Evolutionary conservation across 2,113 vertebrate genomes (phyloP), one percentile per base, ranked within the genome.

Genomic region (Indicator indicator): DNA sequence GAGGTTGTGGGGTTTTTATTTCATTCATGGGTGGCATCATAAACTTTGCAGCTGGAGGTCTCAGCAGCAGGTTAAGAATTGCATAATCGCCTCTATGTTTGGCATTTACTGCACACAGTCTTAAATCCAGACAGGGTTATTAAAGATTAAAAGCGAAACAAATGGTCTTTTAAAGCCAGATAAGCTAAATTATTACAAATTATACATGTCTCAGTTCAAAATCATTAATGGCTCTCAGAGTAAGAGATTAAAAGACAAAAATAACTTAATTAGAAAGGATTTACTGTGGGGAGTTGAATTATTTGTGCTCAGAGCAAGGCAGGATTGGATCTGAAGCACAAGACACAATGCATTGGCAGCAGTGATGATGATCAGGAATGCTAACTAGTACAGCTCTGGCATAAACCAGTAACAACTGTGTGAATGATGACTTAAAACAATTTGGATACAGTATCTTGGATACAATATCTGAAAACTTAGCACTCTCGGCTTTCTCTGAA

Each of bases 161-260:
- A 87, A 87, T 76, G 36, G 86, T 94, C 88, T 94, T 95, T 95
- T 93, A 95, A 94, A 92, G 81, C 18, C 88, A 94, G 84, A 94
- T 96, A 97, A 96, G 42, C 10, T 94, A 94, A 97, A 95, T 92
- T 93, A 94, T 92, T 96, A 94, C 86, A 95, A 96, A 93, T 92
- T 96, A 97, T 81, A 92, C 48, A 79, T 9, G 58, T 96, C 86
- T 93, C 59, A 90, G 71, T 89, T 91, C 75, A 86, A 97, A 97
- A 97, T 94, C 79, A 86, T 93, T 97, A 97, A 93, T 65, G 90
- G 36, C 5, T 95, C 86, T 95, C 63, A 84, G 73, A 86, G 42
- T 81, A 70, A 78, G 74, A 95, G 71, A 95, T 81, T 97, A 87
- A 94, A 96, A 82, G 76, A 90, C 94, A 97, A 95, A 97, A 96